Percentiles rank a stretch among this genome's conserved stretches.
Conservation (phyloP, 2,113 vertebrate genomes). For the Cepphus grylle region DNA sequence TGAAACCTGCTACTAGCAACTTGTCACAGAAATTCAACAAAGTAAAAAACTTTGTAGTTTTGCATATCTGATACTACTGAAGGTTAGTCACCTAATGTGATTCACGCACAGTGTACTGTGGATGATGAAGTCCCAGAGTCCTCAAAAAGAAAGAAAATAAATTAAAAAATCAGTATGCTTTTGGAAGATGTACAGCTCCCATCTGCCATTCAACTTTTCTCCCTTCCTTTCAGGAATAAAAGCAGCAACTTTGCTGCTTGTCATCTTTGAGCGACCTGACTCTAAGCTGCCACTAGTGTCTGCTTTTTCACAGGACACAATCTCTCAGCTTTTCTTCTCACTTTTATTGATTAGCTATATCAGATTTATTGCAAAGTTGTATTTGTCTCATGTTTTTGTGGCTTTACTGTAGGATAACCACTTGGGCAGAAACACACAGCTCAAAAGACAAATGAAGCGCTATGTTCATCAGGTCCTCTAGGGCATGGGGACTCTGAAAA, state of each 20-base stretch:
- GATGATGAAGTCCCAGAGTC: neutral
- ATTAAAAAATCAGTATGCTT: neutral
- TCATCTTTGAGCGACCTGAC: neutral
- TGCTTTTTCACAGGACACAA: neutral
- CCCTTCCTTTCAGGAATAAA: neutral
- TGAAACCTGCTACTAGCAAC: neutral
- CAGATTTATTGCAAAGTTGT: neutral
- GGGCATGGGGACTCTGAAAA: neutral
- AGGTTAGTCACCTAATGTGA: neutral
- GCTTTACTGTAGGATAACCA: neutral
- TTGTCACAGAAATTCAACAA: neutral
- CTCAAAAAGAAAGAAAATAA: neutral
- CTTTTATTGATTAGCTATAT: neutral
- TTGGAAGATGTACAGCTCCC: neutral
- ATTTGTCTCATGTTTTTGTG: neutral
- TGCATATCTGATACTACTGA: neutral
- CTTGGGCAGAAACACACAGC: neutral
- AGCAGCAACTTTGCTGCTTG: neutral
- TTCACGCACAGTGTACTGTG: neutral
- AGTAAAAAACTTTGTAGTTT: neutral
- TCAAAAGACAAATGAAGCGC: neutral
- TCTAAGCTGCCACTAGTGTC: neutral
- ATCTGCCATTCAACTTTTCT: neutral
- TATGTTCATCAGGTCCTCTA: neutral
- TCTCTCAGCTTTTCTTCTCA: neutral